Conservation (phyloP, 2,888 invertebrate species). For the Crepidodera aurea region DNA sequence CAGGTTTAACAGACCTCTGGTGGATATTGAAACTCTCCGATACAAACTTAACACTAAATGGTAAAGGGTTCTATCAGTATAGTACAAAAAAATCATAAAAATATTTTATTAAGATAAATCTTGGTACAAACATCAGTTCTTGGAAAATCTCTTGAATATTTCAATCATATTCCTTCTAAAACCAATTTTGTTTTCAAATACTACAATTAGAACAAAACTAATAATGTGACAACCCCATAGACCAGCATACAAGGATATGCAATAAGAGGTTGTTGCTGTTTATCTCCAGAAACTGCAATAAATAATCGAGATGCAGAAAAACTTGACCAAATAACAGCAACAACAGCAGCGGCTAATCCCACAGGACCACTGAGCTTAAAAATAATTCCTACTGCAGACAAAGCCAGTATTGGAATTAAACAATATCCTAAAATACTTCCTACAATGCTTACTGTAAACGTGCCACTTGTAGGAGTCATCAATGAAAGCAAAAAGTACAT, state of each 20-base stretch:
- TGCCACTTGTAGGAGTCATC: slow-evolving; percentile 75
- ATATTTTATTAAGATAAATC: too few species aligned
- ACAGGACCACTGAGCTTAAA: slow-evolving; percentile 76
- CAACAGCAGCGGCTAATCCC: slow-evolving; percentile 72
- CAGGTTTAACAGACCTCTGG: too few species aligned
- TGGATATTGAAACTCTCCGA: too few species aligned
- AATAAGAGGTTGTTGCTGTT: slow-evolving; percentile 83
- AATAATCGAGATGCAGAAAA: slow-evolving; percentile 92
- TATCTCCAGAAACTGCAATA: slow-evolving; percentile 88
- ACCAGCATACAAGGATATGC: slow-evolving; percentile 94
- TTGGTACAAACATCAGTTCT: too few species aligned
- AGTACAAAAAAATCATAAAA: too few species aligned
- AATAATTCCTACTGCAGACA: slow-evolving; percentile 82
- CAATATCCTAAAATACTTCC: slow-evolving; percentile 93
- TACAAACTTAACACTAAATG: too few species aligned
- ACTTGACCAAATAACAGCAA: slow-evolving; percentile 88
- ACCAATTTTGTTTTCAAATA: too few species aligned
- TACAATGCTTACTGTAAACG: slow-evolving; percentile 79
- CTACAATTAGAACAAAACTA: slow-evolving; percentile 86
- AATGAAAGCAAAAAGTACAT: slow-evolving; percentile 87
- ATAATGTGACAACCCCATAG: slow-evolving; percentile 90
- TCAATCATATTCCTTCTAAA: too few species aligned
- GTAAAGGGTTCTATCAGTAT: too few species aligned
- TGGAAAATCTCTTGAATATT: too few species aligned
- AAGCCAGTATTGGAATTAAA: slow-evolving; percentile 88